A percentile compares a stretch with the other conserved stretches of the same genome.
Conservation (phyloP, 2,113 vertebrate genomes). For the Daboia siamensis region DNA sequence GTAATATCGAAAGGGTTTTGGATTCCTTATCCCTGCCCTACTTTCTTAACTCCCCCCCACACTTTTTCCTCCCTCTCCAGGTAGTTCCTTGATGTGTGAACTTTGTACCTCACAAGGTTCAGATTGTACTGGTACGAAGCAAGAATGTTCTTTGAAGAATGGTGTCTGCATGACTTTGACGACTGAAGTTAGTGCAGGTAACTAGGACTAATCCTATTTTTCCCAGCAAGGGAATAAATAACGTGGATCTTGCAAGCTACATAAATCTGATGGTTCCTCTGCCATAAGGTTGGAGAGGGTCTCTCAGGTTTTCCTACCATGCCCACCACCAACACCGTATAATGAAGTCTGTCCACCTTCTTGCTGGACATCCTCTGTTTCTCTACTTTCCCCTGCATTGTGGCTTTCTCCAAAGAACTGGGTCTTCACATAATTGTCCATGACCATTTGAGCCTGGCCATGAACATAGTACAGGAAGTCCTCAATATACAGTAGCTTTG, state of each 20-base stretch:
- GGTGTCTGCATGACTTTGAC: neutral
- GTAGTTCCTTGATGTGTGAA: neutral
- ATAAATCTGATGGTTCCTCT: neutral
- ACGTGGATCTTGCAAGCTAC: neutral
- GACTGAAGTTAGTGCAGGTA: rapidly evolving
- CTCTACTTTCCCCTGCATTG: neutral
- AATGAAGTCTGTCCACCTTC: neutral
- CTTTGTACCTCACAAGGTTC: rapidly evolving
- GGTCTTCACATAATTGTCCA: neutral
- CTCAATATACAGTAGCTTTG: too few species aligned
- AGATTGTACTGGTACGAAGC: neutral
- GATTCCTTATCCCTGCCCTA: neutral
- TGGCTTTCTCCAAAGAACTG: neutral
- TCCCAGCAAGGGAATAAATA: neutral
- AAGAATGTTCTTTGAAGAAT: neutral
- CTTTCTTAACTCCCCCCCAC: neutral
- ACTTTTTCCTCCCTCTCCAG: neutral
- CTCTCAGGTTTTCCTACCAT: neutral
- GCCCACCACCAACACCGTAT: too few species aligned
- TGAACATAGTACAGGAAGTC: too few species aligned
- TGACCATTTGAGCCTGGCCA: neutral
- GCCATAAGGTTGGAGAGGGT: neutral
- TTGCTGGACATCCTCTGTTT: neutral
- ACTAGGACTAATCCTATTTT: neutral
- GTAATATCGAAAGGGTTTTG: neutral